phyloP scores from a whole-genome alignment of 1,140 invertebrate species.

The Drosophila watanabei region DNA sequence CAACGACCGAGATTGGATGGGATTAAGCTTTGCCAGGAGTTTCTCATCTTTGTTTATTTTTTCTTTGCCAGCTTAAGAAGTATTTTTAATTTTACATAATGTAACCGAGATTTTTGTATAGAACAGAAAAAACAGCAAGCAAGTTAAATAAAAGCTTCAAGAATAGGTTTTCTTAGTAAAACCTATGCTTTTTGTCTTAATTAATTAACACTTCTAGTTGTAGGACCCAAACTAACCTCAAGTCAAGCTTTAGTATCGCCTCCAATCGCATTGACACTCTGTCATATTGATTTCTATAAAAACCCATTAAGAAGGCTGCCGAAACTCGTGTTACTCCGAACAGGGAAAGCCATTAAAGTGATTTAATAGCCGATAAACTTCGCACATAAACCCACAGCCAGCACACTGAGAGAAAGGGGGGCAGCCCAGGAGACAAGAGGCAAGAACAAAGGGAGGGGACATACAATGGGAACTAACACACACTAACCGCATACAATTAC shows the following conservation, averaged over 20 bases:
- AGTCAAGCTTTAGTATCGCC: background rate
- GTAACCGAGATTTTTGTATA: background rate
- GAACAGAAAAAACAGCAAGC: background rate
- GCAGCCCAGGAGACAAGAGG: conserved; percentile 8
- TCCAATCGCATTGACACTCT: conserved; percentile 30
- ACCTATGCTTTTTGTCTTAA: no score
- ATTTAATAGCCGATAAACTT: conserved; percentile 79
- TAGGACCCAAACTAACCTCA: background rate
- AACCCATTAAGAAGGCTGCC: conserved; percentile 6
- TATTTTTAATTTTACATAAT: conserved; percentile 20
- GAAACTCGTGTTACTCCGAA: conserved; percentile 17
- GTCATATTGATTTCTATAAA: conserved; percentile 16
- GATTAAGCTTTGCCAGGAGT: conserved; percentile 36
- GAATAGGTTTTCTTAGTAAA: background rate
- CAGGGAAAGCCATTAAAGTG: conserved; percentile 73
- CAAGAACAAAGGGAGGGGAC: conserved; percentile 22
- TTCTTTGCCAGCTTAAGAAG: conserved; percentile 5
- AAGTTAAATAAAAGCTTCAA: background rate
- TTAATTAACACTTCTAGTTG: background rate
- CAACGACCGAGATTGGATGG: conserved; percentile 27
- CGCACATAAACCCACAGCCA: conserved; percentile 32
- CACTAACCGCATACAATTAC: conserved; percentile 80
- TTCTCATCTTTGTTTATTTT: conserved; percentile 1
- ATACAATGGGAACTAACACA: conserved; percentile 50
- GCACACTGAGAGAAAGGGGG: conserved; percentile 50